Conservation (phyloP, 2,888 invertebrate genomes). For the Tenthredo livida region DNA sequence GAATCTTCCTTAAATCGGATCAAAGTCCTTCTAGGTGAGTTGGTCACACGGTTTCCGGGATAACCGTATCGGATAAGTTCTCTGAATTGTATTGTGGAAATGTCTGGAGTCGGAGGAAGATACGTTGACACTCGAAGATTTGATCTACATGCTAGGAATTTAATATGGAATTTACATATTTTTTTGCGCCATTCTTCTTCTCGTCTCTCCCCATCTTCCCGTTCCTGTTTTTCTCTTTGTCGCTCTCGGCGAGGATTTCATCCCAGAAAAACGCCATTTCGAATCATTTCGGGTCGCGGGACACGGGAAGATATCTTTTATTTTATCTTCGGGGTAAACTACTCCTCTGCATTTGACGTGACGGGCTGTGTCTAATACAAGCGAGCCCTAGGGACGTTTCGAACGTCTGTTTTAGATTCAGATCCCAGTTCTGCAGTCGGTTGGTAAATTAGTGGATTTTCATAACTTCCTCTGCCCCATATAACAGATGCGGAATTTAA, state of each 20-base stretch:
- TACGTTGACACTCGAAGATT: constrained; percentile 28
- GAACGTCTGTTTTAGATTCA: constrained; percentile 45
- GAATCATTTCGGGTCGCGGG: constrained; percentile 49
- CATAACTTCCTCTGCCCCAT: neutral
- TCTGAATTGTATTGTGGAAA: constrained; percentile 6
- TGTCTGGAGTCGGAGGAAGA: neutral
- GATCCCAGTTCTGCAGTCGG: constrained; percentile 25
- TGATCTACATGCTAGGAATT: constrained; percentile 19
- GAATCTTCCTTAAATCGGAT: neutral
- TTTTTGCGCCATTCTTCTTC: neutral
- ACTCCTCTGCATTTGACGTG: constrained; percentile 46
- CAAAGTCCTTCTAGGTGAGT: neutral
- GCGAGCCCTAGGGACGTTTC: constrained; percentile 33
- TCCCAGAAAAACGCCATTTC: constrained; percentile 33
- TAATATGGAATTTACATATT: constrained; percentile 26
- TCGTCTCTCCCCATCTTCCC: neutral
- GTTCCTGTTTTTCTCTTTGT: neutral
- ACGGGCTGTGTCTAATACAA: constrained; percentile 42
- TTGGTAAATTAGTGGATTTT: constrained; percentile 41
- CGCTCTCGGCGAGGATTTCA: constrained; percentile 3
- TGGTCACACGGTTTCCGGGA: neutral
- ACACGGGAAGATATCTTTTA: constrained; percentile 47
- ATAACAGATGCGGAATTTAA: neutral
- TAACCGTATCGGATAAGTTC: constrained; percentile 1
- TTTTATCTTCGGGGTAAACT: constrained; percentile 43